Evolutionary conservation across 2,888 invertebrate species (phyloP), one percentile per base, ranked within the genome.

Genomic region (Laothoe populi): DNA sequence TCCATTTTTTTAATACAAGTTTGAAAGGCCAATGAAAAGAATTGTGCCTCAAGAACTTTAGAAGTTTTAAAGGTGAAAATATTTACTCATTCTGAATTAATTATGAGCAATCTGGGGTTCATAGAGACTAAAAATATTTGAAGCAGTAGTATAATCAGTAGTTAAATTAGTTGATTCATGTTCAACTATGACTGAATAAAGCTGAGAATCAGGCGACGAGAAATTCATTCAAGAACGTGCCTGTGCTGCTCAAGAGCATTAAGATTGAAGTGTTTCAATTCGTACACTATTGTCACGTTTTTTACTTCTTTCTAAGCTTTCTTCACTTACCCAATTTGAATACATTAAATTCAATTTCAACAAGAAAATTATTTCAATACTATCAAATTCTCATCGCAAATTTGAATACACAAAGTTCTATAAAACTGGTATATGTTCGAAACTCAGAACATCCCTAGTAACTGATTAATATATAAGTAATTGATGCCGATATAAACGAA

Each of bases 401-500:
- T 53, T 35, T 21, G 35, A 44, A 31, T 31, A 11, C 13, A 1
- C 38, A 38, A 38, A 38, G 38, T 38, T 11, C 19, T 19, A n/a
- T 44, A 44, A 42, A 19, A 44, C 44, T 44, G 44, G 19, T 44
- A 19, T 49, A 49, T 53, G 35, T 53, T 53, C 10, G 53, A 19
- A 53, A 19, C 35, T 53, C 21, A 11, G 3, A 53, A 31, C 31
- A 19, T 19, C 31, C 35, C 48, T n/a, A 48, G 5, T 49, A 26
- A 53, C 10, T 19, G 10, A 16, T 35, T 53, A 53, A 53, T 53
- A 48, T 26, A 48, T 48, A 53, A 35, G 40, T 60, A 60, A 60
- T 42, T 60, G 26, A 42, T 60, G 60, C 13, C 26, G 35, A 57
- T 38, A 57, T 57, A 53, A 61, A 45, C 45, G 58, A 44, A 58